Base-by-base conservation (phyloP, 2,113 vertebrate genomes). In the Callospermophilus lateralis region DNA sequence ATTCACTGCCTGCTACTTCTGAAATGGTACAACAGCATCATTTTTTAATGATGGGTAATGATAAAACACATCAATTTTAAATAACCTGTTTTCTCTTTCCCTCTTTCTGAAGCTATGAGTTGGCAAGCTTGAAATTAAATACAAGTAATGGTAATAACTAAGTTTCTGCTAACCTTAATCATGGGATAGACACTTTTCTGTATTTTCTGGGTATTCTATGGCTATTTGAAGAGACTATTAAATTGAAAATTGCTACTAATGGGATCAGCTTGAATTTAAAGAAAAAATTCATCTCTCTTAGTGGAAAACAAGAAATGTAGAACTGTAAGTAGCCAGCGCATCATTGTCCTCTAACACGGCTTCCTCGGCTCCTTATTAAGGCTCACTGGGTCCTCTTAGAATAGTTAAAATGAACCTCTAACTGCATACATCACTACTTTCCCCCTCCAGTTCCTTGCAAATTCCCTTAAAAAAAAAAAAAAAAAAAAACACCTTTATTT, bases 101-200 rank as follows among this genome's bases (percentile, higher is more conserved):
- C 48, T 94, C 87, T 84, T 89, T 61, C 97, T 93, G 5, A 37
- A 97, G 96, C 96, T 91, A 78, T 90, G 34, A 94, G 58, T 90
- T 97, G 10, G 98, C 96, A 97, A 97, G 97, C 97, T 94, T 90
- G 5, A 87, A 98, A 98, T 98, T 97, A 98, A 98, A 97, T 61
- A 13, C 58, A 93, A 96, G 93, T 97, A 95, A 97, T 79, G 42
- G 91, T 53, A 96, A 74, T 88, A 65, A 28, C 84, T 15, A 96
- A 95, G 95, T 79, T 97, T 95, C 97, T 94, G 8, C 12, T 42
- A 68, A 85, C 94, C 89, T 93, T 76, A 1, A 22, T 95, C 92
- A 73, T 51, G 93, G 95, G 96, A 96, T 73, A 1, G 32, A 4
- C 76, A 86, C 89, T 96, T 92, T 88, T 94, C 90, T 94, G 4